phyloP scores from a whole-genome alignment of 2,888 invertebrate genomes.

The Blastobasis adustella region DNA sequence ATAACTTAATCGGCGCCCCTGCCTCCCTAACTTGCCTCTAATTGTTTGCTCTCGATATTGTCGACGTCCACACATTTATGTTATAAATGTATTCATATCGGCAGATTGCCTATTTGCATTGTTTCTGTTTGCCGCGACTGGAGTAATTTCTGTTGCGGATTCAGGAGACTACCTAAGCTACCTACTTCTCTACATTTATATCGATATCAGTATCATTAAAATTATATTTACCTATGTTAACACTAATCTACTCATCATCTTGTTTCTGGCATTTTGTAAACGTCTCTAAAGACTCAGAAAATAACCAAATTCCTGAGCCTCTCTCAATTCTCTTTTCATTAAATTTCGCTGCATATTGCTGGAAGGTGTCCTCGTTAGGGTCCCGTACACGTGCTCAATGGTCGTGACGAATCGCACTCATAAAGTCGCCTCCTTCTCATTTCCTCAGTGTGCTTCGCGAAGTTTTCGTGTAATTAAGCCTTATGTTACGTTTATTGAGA shows the following conservation, averaged over 20 bases:
- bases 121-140: slow-evolving; percentile 13
- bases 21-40: slow-evolving; percentile 62
- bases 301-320: slow-evolving; percentile 26
- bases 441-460: slow-evolving; percentile 24
- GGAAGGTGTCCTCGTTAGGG: slow-evolving; percentile 38
- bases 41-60: slow-evolving; percentile 73
- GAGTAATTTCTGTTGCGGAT: background rate
- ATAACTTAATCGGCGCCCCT: slow-evolving; percentile 69
- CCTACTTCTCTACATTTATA: too few species aligned
- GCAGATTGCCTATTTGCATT: slow-evolving; percentile 16
- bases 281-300: slow-evolving; percentile 14
- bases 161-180: background rate
- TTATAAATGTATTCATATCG: slow-evolving; percentile 44
- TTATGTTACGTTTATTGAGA: slow-evolving; percentile 3
- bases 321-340: slow-evolving; percentile 31
- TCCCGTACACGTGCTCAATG: slow-evolving; percentile 55
- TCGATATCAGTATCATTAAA: too few species aligned
- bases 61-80: slow-evolving; percentile 42
- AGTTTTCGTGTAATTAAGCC: slow-evolving; percentile 43
- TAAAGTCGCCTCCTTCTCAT: slow-evolving; percentile 50
- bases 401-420: slow-evolving; percentile 68
- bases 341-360: slow-evolving; percentile 27
- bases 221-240: too few species aligned
- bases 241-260: too few species aligned
- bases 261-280: too few species aligned